A percentile compares a stretch with the other conserved stretches of the same genome.
phyloP scores from a whole-genome alignment of 2,888 invertebrate genomes.

The Dasysyrphus albostriatus region DNA sequence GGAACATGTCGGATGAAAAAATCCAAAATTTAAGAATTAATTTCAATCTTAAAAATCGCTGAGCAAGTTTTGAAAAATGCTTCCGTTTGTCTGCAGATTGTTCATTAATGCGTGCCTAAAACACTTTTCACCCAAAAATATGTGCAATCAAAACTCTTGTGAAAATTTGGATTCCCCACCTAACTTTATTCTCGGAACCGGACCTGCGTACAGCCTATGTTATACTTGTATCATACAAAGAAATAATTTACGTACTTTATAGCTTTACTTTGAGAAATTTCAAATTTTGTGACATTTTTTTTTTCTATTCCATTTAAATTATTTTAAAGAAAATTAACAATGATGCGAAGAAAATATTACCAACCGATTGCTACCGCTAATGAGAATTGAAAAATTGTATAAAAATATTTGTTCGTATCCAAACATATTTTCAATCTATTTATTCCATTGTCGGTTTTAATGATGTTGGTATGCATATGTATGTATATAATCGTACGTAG shows the following conservation, averaged over 20 bases:
- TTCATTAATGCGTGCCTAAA: too few relatives aligned
- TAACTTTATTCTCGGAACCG: not conserved
- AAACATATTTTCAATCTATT: constrained; percentile 49
- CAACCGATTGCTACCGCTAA: constrained; percentile 23
- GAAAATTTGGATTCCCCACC: not conserved
- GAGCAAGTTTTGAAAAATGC: too few relatives aligned
- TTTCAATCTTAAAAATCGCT: too few relatives aligned
- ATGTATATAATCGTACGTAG: not conserved
- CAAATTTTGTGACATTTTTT: constrained; percentile 68
- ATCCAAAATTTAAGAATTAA: too few relatives aligned
- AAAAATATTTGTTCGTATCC: not conserved
- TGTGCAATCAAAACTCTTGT: not conserved
- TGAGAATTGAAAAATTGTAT: constrained; percentile 6
- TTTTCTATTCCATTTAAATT: constrained; percentile 69
- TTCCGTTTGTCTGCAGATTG: too few relatives aligned
- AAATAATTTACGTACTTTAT: too few relatives aligned
- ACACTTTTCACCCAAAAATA: not conserved
- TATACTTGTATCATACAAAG: too few relatives aligned
- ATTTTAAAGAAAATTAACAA: constrained; percentile 31
- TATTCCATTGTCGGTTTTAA: constrained; percentile 21
- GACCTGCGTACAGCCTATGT: too few relatives aligned
- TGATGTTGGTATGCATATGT: constrained; percentile 30
- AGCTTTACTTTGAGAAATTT: too few relatives aligned
- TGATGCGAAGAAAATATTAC: constrained; percentile 4
- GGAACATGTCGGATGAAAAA: too few relatives aligned